phyloP scores from a whole-genome alignment of 2,113 vertebrate species.

The Pomatostomus ruficeps region DNA sequence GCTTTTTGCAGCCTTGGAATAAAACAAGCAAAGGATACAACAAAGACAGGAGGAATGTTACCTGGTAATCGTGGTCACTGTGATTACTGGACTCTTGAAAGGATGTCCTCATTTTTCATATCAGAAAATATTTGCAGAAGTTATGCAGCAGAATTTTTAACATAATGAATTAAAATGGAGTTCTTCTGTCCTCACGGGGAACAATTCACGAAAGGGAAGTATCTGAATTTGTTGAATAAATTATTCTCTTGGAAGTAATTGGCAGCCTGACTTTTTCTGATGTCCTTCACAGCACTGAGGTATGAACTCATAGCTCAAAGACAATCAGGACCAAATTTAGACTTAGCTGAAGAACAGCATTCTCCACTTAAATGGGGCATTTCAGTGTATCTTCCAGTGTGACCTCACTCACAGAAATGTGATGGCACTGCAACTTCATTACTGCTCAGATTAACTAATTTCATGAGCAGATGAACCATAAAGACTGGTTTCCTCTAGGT shows the following conservation, averaged over 20 bases:
- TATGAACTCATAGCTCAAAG: neutral
- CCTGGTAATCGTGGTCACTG: neutral
- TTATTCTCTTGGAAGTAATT: constrained; percentile 22
- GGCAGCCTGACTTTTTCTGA: neutral
- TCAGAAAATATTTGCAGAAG: neutral
- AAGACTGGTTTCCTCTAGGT: neutral
- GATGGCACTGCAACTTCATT: neutral
- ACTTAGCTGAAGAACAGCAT: neutral
- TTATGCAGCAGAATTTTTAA: neutral
- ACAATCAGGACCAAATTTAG: neutral
- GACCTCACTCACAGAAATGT: neutral
- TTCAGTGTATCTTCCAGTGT: neutral
- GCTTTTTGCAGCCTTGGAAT: neutral
- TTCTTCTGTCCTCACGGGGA: neutral
- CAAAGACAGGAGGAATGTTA: neutral
- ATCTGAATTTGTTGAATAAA: constrained; percentile 10
- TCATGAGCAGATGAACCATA: neutral
- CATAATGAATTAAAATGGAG: neutral
- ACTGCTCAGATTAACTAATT: neutral
- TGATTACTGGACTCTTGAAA: neutral
- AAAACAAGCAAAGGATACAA: neutral
- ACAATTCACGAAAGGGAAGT: neutral
- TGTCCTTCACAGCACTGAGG: neutral
- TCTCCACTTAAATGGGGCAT: neutral
- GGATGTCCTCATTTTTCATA: neutral